These are phyloP conservation scores for Crypturellus undulatus DNA, from an alignment of 2,113 vertebrate species.

Conservation along the genomic window DNA sequence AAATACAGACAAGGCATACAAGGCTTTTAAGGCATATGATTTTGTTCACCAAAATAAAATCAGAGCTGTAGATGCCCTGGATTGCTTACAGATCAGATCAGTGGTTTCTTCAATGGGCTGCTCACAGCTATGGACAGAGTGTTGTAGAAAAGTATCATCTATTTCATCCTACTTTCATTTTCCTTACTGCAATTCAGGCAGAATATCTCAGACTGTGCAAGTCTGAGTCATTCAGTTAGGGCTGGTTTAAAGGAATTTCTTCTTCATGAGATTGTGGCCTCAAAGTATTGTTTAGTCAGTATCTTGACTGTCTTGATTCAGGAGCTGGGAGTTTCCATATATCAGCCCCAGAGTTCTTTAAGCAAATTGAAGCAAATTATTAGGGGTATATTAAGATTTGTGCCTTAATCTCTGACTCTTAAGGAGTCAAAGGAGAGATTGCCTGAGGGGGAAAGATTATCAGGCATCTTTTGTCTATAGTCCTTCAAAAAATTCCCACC, in stretches of 20 bases:
- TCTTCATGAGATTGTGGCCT: neutral
- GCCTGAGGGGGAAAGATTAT: neutral
- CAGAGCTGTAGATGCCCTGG: neutral
- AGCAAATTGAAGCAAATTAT: neutral
- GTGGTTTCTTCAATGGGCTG: neutral
- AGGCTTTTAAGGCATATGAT: neutral
- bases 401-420: constrained; percentile 14
- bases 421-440: neutral
- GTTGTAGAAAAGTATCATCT: fast-evolving
- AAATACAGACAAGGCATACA: neutral
- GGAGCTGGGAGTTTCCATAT: neutral
- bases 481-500: neutral
- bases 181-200: neutral
- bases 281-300: neutral
- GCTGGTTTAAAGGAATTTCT: neutral
- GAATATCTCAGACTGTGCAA: neutral
- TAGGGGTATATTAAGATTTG: neutral
- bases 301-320: neutral
- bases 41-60: neutral
- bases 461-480: neutral
- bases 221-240: neutral
- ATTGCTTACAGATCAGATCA: neutral
- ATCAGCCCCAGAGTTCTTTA: neutral
- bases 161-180: neutral
- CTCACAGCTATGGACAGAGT: neutral